A percentile compares a stretch with the other conserved stretches of the same genome.
phyloP scores from a whole-genome alignment of 2,113 vertebrate species.

The Girardinichthys multiradiatus region DNA sequence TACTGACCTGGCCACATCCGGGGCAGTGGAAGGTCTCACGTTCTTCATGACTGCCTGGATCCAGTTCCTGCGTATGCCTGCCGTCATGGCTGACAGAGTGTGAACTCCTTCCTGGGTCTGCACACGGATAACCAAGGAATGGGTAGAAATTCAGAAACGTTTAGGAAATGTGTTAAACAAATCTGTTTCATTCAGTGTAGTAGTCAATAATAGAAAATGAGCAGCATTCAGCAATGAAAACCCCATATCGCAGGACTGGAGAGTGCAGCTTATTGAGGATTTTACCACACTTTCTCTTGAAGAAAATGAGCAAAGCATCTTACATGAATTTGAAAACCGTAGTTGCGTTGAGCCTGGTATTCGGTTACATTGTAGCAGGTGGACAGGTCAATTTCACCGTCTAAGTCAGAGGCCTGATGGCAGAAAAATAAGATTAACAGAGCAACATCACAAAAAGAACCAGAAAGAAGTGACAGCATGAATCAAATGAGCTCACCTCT shows the following conservation, averaged over 20 bases:
- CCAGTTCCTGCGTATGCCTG: slow-evolving; percentile 85
- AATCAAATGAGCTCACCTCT: slow-evolving; percentile 67
- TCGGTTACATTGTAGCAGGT: slow-evolving; percentile 83
- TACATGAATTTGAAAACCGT: slow-evolving; percentile 85
- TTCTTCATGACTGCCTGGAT: slow-evolving; percentile 86
- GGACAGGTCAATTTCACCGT: slow-evolving; percentile 84
- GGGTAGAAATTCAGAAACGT: not conserved
- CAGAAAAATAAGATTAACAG: not conserved
- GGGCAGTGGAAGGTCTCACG: slow-evolving; percentile 82
- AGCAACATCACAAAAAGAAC: not conserved
- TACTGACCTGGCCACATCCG: slow-evolving; percentile 82
- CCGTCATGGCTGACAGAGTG: slow-evolving; percentile 85
- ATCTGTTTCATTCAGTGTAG: not conserved
- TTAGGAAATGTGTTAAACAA: not conserved
- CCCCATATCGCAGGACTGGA: too few relatives aligned
- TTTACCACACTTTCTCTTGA: too few relatives aligned
- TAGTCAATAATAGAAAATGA: not conserved
- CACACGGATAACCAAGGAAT: not conserved
- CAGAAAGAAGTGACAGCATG: not conserved
- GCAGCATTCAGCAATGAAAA: too few relatives aligned
- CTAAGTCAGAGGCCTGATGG: slow-evolving; percentile 81
- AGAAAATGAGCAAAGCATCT: slow-evolving; percentile 24
- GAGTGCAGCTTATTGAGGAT: too few relatives aligned
- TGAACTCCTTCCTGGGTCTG: slow-evolving; percentile 82
- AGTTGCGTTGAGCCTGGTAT: slow-evolving; percentile 85